phyloP scores from a whole-genome alignment of 2,888 invertebrate genomes.

The Acanthosepion lycidas region DNA sequence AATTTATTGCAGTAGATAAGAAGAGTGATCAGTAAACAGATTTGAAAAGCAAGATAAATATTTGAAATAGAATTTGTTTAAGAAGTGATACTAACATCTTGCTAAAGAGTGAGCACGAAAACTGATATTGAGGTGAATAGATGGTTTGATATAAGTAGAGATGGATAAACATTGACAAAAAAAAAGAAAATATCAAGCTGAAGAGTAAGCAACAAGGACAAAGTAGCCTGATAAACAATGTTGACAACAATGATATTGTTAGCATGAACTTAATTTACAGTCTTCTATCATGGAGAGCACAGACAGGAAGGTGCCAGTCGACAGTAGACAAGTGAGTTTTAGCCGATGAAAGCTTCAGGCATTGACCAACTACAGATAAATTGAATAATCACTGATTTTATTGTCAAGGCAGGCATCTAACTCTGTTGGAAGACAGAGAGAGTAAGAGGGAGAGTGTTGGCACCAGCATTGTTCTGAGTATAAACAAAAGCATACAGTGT shows the following conservation, averaged over 20 bases:
- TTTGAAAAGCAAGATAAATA: no score
- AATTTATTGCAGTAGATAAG: no score
- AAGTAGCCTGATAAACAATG: neutral
- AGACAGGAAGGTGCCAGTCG: conserved; percentile 21
- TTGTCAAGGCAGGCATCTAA: neutral
- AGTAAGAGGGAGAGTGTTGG: neutral
- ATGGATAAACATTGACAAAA: neutral
- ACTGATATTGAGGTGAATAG: neutral
- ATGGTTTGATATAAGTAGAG: neutral
- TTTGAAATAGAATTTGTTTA: no score
- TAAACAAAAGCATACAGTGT: no score
- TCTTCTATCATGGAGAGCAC: neutral
- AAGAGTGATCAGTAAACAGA: no score
- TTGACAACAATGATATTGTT: conserved; percentile 23
- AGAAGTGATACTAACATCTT: no score
- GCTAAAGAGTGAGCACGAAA: no score
- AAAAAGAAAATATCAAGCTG: neutral
- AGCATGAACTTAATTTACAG: neutral
- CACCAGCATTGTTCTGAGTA: no score
- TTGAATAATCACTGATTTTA: conserved; percentile 11
- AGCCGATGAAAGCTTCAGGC: neutral
- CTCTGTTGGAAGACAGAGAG: neutral
- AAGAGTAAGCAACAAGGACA: neutral
- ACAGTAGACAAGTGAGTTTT: conserved; percentile 22
- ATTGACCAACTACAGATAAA: conserved; percentile 17